Evolutionary conservation across 2,888 invertebrate species (phyloP), one percentile per base, ranked within the genome.

Genomic region (Galerucella calmariensis): DNA sequence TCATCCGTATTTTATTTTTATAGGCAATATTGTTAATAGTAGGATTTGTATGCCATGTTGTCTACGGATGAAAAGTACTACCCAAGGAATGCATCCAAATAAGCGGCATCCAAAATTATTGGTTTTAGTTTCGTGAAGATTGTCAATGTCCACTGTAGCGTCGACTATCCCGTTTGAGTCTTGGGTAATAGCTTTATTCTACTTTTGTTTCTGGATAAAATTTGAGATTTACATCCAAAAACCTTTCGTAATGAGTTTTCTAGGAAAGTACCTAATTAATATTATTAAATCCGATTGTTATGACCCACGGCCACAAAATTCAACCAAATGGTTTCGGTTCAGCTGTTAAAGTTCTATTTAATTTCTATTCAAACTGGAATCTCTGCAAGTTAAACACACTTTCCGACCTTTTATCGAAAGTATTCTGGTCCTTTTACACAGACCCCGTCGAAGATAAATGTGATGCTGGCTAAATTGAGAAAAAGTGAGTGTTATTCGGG

Each of bases 261-360:
- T 8, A 62, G 9, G 12, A 24, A 41, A 20, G 10, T 35, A 35
- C 35, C n/a, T 35, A 62, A 62, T 62, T 35, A 27, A 41, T 27
- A 44, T 62, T 62, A 44, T 62, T 62, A 44, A 24, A 27, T 16
- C n/a, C 2, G 24, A 62, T 62, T 62, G 62, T 62, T 62, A 27
- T 12, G 24, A 41, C 20, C 11, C 62, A 48, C 65, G 44, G n/a
- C 20, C 12, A 20, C 65, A 24, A 20, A 65, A 65, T 65, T 20
- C 65, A 20, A 44, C 11, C 65, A 44, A 48, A 65, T 65, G 44
- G 65, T 67, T 51, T 51, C 51, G 48, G 63, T 44, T 41, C 51
- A 67, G 51, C 66, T 10, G 24, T 67, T 67, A 67, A 67, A 67
- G 35, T 67, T 67, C 66, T 24, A 67, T 67, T 51, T 67, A 67